Conservation (phyloP, 2,113 vertebrate genomes). For the Protobothrops mucrosquamatus region DNA sequence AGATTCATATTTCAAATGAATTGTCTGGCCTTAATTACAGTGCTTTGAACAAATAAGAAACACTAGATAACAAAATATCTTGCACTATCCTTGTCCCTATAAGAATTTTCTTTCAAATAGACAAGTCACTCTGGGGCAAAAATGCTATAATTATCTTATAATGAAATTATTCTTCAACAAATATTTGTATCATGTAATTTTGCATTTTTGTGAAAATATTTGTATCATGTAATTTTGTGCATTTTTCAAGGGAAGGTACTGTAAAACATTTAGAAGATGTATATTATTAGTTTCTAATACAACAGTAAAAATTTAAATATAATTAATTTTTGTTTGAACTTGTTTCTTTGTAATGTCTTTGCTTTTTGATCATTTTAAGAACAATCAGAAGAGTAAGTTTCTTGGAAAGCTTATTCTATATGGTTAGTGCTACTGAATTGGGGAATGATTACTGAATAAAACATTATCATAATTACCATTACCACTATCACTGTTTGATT, state of each 20-base stretch:
- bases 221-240: not conserved
- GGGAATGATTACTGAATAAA: not conserved
- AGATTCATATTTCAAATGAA: not conserved
- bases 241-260: slow-evolving; percentile 14
- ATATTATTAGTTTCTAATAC: slow-evolving; percentile 2
- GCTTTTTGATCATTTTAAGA: not conserved
- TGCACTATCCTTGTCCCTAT: not conserved
- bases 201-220: not conserved
- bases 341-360: not conserved
- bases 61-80: not conserved
- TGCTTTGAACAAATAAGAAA: not conserved
- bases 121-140: not conserved
- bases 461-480: not conserved
- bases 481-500: not conserved
- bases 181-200: not conserved
- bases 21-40: not conserved
- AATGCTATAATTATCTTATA: not conserved
- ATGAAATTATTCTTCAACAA: not conserved
- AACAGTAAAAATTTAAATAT: not conserved
- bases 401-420: slow-evolving; percentile 8
- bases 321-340: slow-evolving; percentile 40
- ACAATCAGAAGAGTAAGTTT: slow-evolving; percentile 6
- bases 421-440: not conserved
- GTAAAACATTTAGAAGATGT: slow-evolving; percentile 12
- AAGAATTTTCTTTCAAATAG: not conserved